Evolutionary conservation across 2,888 invertebrate species (phyloP).

Genomic region (Chrysomela aeneicollis): DNA sequence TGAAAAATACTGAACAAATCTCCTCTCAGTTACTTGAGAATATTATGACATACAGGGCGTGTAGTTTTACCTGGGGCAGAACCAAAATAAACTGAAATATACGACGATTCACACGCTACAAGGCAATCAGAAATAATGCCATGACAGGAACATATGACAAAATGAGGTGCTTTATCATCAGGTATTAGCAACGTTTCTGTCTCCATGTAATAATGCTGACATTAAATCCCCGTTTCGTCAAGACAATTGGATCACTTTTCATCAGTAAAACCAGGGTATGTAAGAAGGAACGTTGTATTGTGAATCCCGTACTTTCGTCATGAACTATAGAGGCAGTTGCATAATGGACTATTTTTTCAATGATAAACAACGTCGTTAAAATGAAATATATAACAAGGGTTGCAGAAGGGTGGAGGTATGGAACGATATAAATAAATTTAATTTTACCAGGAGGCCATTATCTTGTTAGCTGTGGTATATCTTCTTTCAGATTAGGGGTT

Average conservation of each 20-base stretch:
- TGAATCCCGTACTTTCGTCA: conserved; percentile 35
- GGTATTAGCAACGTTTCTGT: conserved; percentile 47
- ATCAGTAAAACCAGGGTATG: conserved; percentile 19
- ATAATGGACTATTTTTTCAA: conserved; percentile 26
- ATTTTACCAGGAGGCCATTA: conserved; percentile 17
- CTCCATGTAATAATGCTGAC: conserved; percentile 47
- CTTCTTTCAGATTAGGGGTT: conserved; percentile 15
- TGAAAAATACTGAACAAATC: too few relatives aligned
- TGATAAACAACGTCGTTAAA: conserved; percentile 23
- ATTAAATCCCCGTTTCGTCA: conserved; percentile 39
- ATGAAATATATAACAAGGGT: conserved; percentile 22
- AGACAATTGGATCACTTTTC: conserved; percentile 40
- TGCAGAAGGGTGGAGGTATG: conserved; percentile 12
- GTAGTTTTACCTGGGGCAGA: too few relatives aligned
- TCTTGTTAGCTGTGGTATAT: conserved; percentile 15
- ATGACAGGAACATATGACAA: conserved; percentile 47
- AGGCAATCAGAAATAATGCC: conserved; percentile 39
- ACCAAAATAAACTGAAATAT: too few relatives aligned
- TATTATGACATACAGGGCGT: too few relatives aligned
- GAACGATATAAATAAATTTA: conserved; percentile 14
- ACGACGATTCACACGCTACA: conserved; percentile 10
- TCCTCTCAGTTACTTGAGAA: too few relatives aligned
- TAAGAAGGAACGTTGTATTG: conserved; percentile 22
- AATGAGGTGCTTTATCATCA: conserved; percentile 51
- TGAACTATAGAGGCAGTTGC: conserved; percentile 17